Evolutionary conservation across 2,888 invertebrate species (phyloP), one percentile per base, ranked within the genome.

Genomic region (Drosophila stalkeri): DNA sequence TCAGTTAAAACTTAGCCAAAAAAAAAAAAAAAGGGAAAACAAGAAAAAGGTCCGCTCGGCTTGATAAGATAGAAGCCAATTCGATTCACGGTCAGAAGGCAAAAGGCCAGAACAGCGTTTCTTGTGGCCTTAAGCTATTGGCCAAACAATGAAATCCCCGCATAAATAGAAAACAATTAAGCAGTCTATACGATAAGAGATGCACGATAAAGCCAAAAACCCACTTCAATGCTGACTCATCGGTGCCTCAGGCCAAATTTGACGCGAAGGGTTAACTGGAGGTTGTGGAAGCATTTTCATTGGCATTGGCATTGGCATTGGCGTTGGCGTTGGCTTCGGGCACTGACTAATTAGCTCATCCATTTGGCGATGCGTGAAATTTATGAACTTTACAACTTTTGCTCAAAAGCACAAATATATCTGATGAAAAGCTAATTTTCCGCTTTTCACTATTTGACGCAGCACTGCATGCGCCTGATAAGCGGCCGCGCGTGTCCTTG

Each of bases 91-190:
- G 68, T 33, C 57, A 72, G 20, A 64, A 43, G 52, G 37, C 41
- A 44, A 59, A 64, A 46, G 59, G 23, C 46, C 33, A 55, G 57
- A 57, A 33, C 33, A 27, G 46, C 27, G 43, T 60, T 67, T 67
- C 76, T 62, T 66, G 47, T 66, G 55, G 51, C 57, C 72, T 59
- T 70, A 67, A 86, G 87, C 84, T 65, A 52, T 89, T 81, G 60
- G 46, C 56, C 69, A 89, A 89, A 90, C 86, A 87, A 86, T 77
- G 67, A 75, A 86, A 77, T 73, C 70, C 62, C 75, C 75, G 75
- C 80, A 84, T 84, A 77, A 90, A 89, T 86, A 81, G 80, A 86
- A 89, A 82, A 89, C 89, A 90, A 90, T 90, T 87, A 87, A 68
- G 84, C 75, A 76, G 76, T 80, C 72, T 37, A 64, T 64, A 61